phyloP scores from a whole-genome alignment of 2,113 vertebrate genomes.

The Anarhynchus alexandrinus region DNA sequence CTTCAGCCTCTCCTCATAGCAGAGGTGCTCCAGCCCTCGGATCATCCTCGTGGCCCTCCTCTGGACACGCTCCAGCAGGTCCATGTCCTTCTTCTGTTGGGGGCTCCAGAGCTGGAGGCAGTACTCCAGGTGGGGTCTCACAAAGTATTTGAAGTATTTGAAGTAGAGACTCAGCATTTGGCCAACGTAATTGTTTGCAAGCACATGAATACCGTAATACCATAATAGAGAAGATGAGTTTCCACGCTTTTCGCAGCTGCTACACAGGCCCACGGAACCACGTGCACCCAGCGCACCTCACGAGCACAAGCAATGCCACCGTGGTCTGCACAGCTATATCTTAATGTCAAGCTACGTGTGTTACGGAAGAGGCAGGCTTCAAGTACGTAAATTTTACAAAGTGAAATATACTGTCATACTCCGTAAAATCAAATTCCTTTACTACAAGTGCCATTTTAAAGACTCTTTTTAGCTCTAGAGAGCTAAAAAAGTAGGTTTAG shows the following conservation, averaged over 20 bases:
- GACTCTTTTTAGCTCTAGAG: neutral
- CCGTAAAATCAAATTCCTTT: neutral
- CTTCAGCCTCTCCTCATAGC: no score
- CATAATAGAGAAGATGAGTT: neutral
- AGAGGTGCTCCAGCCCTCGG: no score
- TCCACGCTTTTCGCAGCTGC: neutral
- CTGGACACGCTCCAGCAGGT: no score
- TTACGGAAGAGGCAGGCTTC: neutral
- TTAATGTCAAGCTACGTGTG: accelerated
- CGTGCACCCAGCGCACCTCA: accelerated
- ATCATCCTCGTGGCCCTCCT: no score
- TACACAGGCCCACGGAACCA: neutral
- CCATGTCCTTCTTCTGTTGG: no score
- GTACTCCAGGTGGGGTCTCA: no score
- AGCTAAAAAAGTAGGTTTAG: neutral
- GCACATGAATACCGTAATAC: accelerated
- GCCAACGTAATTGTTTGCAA: neutral
- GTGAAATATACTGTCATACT: neutral
- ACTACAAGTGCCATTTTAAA: neutral
- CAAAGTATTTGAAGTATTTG: no score
- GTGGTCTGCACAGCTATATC: neutral
- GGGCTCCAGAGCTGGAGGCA: no score
- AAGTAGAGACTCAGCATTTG: neutral
- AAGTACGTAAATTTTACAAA: neutral
- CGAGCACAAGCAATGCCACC: accelerated